Percentiles rank a stretch among this genome's conserved stretches.
Evolutionary conservation across 2,797 vertebrate species (phyloP).

Genomic region (Acipenser transmontanus): DNA sequence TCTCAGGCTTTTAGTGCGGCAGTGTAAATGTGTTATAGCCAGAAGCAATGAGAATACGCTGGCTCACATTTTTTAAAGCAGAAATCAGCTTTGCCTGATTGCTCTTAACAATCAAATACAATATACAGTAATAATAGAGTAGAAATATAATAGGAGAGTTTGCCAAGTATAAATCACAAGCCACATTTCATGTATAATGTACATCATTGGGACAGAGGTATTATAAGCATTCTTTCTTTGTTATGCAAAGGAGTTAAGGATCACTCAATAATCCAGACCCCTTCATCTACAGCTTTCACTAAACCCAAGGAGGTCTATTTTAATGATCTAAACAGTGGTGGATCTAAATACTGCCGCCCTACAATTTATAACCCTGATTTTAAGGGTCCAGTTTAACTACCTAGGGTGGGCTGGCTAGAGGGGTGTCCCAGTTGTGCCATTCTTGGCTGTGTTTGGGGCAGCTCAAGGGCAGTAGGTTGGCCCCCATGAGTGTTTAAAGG

Average conservation of each 20-base stretch:
- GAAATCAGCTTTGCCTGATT: constrained; percentile 55
- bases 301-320: no score
- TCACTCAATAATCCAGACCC: constrained; percentile 38
- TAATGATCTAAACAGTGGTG: no score
- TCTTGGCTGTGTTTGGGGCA: no score
- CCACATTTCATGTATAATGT: constrained; percentile 50
- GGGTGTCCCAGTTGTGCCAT: no score
- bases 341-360: no score
- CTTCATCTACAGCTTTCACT: constrained; percentile 8
- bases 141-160: constrained; percentile 30
- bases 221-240: constrained; percentile 40
- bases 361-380: no score
- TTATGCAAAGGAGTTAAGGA: constrained; percentile 28
- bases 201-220: constrained; percentile 46
- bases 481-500: no score
- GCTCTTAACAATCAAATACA: constrained; percentile 35
- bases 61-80: constrained; percentile 26
- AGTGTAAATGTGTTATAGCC: constrained; percentile 35
- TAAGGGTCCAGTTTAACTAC: no score
- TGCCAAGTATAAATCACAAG: constrained; percentile 54
- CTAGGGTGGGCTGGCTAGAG: no score
- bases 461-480: no score
- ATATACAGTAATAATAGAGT: constrained; percentile 20
- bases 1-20: constrained; percentile 29
- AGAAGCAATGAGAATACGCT: constrained; percentile 10